Evolutionary conservation across 2,113 vertebrate species (phyloP).

Genomic region (Empidonax traillii): DNA sequence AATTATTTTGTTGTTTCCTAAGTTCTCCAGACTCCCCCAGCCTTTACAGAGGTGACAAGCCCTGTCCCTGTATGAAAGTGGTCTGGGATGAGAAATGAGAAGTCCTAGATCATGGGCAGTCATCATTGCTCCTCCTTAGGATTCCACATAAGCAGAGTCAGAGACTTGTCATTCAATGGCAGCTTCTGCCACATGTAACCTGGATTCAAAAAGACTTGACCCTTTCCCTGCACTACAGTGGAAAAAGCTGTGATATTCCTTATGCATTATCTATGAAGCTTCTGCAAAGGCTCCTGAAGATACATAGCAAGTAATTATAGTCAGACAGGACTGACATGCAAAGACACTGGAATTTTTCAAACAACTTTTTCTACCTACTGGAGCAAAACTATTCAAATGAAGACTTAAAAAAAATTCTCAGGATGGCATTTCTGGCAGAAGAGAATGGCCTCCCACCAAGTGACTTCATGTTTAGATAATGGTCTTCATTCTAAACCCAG

Average conservation of each 20-base stretch:
- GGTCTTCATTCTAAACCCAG: background rate
- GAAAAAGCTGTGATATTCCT: background rate
- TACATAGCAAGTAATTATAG: background rate
- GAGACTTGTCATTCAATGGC: fast-evolving
- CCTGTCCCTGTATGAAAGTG: fast-evolving
- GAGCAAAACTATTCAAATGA: background rate
- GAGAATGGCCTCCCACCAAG: background rate
- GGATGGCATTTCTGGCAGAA: background rate
- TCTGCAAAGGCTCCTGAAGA: background rate
- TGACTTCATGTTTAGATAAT: background rate
- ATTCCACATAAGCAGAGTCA: background rate
- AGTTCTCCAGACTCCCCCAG: fast-evolving
- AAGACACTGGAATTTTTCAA: background rate
- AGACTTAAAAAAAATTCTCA: background rate
- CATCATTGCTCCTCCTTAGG: background rate
- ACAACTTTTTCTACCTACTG: background rate
- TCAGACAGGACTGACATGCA: background rate
- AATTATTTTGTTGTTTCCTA: background rate
- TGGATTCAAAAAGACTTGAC: background rate
- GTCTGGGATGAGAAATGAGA: background rate
- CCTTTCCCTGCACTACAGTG: background rate
- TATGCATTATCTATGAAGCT: background rate
- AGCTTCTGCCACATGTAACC: background rate
- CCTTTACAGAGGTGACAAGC: background rate
- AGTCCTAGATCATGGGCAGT: background rate